phyloP scores from a whole-genome alignment of 2,888 invertebrate species.

The Omphaloscelis lunosa region DNA sequence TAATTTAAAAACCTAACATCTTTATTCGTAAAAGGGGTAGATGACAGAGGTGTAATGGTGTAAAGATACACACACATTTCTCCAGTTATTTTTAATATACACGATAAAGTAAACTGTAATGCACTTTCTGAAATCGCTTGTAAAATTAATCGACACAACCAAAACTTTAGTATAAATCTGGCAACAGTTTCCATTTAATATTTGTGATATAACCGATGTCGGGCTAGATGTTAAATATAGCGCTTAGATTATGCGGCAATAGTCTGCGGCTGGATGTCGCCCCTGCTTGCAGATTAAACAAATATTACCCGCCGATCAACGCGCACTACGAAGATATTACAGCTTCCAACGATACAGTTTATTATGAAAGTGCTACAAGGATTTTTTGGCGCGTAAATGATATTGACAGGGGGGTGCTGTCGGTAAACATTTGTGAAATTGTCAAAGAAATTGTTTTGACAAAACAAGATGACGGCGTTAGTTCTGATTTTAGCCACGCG shows the following conservation, averaged over 20 bases:
- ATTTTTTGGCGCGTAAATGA: background rate
- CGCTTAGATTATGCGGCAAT: conserved; percentile 86
- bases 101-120: background rate
- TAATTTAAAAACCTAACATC: too few species aligned
- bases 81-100: background rate
- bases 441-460: background rate
- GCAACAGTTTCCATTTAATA: conserved; percentile 61
- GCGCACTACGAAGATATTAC: conserved; percentile 65
- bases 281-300: conserved; percentile 87
- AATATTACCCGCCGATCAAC: conserved; percentile 85
- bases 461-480: background rate
- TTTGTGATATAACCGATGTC: conserved; percentile 58
- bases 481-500: too few species aligned
- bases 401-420: too few species aligned
- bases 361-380: background rate
- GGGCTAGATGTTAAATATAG: conserved; percentile 81
- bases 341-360: conserved; percentile 5
- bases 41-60: too few species aligned
- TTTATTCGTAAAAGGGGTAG: too few species aligned
- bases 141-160: conserved; percentile 30
- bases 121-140: background rate
- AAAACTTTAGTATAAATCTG: conserved; percentile 21
- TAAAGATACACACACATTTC: too few species aligned
- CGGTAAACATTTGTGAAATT: background rate
- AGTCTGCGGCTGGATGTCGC: conserved; percentile 84